A percentile compares a stretch with the other conserved stretches of the same genome.
These are phyloP conservation scores for Macrobrachium nipponense DNA, from an alignment of 1,140 invertebrate species.

Conservation along the genomic window DNA sequence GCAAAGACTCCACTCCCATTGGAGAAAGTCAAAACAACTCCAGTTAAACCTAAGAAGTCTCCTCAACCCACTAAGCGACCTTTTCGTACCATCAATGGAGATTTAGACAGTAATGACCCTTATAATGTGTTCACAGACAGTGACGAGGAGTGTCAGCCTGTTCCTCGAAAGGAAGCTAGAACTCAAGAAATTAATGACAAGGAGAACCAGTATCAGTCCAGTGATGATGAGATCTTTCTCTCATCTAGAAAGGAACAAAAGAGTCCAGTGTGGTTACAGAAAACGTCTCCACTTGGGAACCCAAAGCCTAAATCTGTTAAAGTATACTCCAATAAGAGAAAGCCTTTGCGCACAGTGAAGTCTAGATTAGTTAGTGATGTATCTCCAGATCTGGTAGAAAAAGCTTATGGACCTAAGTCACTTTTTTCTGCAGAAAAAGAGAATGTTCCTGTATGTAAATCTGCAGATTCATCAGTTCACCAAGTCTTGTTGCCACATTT, in stretches of 20 bases:
- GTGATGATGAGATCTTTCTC: too few relatives aligned
- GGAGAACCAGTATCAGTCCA: not conserved
- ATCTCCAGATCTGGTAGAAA: constrained; percentile 56
- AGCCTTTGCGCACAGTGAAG: constrained; percentile 4
- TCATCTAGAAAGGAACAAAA: too few relatives aligned
- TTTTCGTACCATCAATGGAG: constrained; percentile 29
- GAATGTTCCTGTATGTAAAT: constrained; percentile 39
- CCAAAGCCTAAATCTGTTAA: constrained; percentile 17
- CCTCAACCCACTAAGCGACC: constrained; percentile 34
- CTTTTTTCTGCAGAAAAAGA: constrained; percentile 51
- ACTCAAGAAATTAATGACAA: constrained; percentile 7
- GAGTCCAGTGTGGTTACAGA: too few relatives aligned
- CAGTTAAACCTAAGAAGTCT: constrained; percentile 8
- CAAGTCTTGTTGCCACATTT: constrained; percentile 37
- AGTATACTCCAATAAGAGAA: constrained; percentile 43
- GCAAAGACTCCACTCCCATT: not conserved
- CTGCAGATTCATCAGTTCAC: constrained; percentile 3
- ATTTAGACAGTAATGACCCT: constrained; percentile 6
- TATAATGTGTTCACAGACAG: constrained; percentile 26
- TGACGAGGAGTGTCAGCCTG: constrained; percentile 7
- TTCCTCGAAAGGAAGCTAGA: not conserved
- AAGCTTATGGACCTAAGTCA: constrained; percentile 43
- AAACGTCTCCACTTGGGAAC: not conserved
- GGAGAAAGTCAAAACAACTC: not conserved
- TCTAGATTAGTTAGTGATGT: constrained; percentile 48